Evolutionary conservation across 2,888 invertebrate genomes (phyloP).

Genomic region (Troilus luridus): DNA sequence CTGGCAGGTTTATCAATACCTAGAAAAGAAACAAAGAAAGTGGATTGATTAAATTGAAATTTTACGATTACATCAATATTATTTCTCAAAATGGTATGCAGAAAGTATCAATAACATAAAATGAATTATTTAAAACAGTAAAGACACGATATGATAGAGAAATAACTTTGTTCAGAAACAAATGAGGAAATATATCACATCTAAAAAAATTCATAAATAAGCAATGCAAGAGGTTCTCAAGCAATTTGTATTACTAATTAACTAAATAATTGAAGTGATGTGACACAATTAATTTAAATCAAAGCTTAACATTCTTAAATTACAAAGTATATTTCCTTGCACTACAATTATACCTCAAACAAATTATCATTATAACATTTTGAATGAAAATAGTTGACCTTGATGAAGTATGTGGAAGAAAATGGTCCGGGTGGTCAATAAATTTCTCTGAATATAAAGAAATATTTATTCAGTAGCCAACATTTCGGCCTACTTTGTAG

Average conservation of each 20-base stretch:
- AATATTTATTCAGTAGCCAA: too few species aligned
- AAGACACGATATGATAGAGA: background rate
- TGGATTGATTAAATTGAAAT: background rate
- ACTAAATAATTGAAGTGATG: background rate
- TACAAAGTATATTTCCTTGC: too few species aligned
- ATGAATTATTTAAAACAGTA: background rate
- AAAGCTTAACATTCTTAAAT: background rate
- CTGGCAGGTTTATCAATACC: conserved; percentile 73
- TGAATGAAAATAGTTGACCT: background rate
- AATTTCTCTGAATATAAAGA: too few species aligned
- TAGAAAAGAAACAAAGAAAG: conserved; percentile 59
- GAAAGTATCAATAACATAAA: background rate
- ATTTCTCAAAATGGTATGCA: background rate
- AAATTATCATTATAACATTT: background rate
- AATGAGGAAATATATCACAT: background rate
- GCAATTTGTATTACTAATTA: background rate
- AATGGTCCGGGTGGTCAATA: too few species aligned
- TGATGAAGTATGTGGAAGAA: too few species aligned
- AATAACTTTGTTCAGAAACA: background rate
- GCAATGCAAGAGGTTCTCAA: too few species aligned
- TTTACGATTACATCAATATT: background rate
- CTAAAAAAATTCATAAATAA: too few species aligned
- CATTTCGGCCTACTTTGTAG: too few species aligned
- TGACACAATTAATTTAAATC: background rate
- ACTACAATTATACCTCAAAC: background rate